A percentile compares a stretch with the other conserved stretches of the same genome.
Evolutionary conservation across 2,113 vertebrate species (phyloP).

Genomic region (Dendrocopos noguchii): DNA sequence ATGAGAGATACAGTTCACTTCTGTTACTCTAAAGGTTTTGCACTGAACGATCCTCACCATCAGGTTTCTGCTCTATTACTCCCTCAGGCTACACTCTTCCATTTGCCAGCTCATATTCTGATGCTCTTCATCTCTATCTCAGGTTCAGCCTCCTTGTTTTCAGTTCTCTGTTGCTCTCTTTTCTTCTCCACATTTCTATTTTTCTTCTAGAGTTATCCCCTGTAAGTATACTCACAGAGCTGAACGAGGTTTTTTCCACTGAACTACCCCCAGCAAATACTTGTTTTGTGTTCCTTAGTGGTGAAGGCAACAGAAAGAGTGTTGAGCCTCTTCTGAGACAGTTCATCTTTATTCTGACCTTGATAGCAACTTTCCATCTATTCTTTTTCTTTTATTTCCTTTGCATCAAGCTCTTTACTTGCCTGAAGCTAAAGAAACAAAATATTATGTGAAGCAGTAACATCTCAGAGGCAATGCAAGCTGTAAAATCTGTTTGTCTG

Average conservation of each 20-base stretch:
- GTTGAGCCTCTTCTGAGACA: not conserved
- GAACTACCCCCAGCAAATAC: not conserved
- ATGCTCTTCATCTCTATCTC: not conserved
- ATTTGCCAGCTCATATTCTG: not conserved
- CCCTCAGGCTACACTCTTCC: not conserved
- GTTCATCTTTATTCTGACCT: conserved; percentile 18
- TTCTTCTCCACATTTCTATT: not conserved
- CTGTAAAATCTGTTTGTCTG: conserved; percentile 30
- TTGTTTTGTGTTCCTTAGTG: not conserved
- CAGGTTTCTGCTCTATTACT: not conserved
- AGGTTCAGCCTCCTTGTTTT: not conserved
- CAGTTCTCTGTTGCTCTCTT: not conserved
- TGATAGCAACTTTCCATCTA: not conserved
- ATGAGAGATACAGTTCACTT: not conserved
- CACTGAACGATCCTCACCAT: not conserved
- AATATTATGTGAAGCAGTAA: conserved; percentile 9
- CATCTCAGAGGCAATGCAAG: not conserved
- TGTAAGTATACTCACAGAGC: not conserved
- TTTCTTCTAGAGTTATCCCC: not conserved
- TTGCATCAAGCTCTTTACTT: not conserved
- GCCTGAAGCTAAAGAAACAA: conserved; percentile 10
- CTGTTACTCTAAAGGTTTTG: not conserved
- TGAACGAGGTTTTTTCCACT: not conserved
- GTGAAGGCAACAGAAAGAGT: not conserved
- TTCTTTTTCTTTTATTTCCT: not conserved